These are phyloP conservation scores for Pararge aegeria DNA, from an alignment of 1,140 invertebrate species.

Conservation along the genomic window DNA sequence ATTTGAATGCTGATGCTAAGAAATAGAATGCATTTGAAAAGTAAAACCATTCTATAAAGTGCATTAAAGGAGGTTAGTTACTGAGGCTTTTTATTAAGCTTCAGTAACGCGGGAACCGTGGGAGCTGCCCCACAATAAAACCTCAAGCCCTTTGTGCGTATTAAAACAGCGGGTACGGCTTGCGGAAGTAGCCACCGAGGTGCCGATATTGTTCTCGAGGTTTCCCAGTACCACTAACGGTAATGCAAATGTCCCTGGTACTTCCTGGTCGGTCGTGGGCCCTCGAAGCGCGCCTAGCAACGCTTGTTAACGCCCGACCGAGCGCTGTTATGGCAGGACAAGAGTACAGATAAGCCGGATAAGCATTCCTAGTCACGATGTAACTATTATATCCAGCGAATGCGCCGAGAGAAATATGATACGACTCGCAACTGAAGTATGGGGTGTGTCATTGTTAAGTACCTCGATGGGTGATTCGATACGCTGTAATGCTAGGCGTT, in stretches of 20 bases:
- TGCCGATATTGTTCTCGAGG: slow-evolving; percentile 56
- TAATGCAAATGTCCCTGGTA: slow-evolving; percentile 63
- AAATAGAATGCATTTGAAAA: slow-evolving; percentile 8
- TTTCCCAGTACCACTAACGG: slow-evolving; percentile 63
- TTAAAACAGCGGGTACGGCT: slow-evolving; percentile 42
- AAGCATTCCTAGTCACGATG: slow-evolving; percentile 66
- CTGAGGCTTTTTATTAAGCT: slow-evolving; percentile 6
- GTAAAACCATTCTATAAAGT: slow-evolving; percentile 10
- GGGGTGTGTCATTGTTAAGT: slow-evolving; percentile 36
- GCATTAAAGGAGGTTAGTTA: slow-evolving; percentile 6
- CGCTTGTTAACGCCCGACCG: slow-evolving; percentile 58
- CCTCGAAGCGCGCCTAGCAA: slow-evolving; percentile 36
- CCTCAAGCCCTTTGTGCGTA: slow-evolving; percentile 29
- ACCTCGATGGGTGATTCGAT: slow-evolving; percentile 31
- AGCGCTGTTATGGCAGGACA: slow-evolving; percentile 46
- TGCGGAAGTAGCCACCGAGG: slow-evolving; percentile 43
- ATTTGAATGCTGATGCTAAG: no score
- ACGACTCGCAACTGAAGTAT: slow-evolving; percentile 38
- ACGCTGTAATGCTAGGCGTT: slow-evolving; percentile 16
- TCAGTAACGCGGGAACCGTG: slow-evolving; percentile 29
- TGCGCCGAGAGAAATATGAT: slow-evolving; percentile 48
- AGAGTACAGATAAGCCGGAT: slow-evolving; percentile 57
- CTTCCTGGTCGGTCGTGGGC: slow-evolving; percentile 57
- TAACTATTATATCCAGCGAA: slow-evolving; percentile 51
- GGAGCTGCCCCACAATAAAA: slow-evolving; percentile 35